Conservation (phyloP, 2,113 vertebrate species). For the Semicossyphus pulcher region DNA sequence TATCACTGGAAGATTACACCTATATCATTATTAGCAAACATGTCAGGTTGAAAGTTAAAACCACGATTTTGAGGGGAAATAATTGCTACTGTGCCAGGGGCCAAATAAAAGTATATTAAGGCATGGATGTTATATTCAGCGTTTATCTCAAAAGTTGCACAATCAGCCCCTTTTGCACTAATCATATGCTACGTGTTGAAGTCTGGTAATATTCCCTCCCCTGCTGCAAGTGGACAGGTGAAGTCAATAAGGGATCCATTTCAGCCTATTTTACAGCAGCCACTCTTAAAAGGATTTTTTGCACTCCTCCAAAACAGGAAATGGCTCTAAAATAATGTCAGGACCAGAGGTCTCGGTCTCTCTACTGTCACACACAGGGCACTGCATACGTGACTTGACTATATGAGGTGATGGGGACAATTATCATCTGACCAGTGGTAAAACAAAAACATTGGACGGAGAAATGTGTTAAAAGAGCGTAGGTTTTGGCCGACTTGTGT, state of each 20-base stretch:
- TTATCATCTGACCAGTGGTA: conserved; percentile 30
- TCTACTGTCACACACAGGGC: conserved; percentile 7
- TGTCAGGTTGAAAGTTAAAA: conserved; percentile 14
- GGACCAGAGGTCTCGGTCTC: conserved; percentile 4
- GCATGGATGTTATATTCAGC: not conserved
- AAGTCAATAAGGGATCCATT: not conserved
- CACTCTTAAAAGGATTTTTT: not conserved
- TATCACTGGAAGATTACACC: conserved; percentile 45
- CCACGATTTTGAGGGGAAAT: not conserved
- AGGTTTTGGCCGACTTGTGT: conserved; percentile 33
- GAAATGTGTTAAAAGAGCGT: conserved; percentile 54
- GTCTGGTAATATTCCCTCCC: not conserved
- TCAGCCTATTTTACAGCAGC: not conserved
- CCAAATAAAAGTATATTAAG: not conserved
- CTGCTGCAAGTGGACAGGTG: not conserved
- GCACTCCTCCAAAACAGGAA: not conserved
- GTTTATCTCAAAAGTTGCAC: not conserved
- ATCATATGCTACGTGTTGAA: too few species aligned
- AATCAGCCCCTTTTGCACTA: conserved; percentile 3
- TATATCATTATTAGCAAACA: conserved; percentile 29
- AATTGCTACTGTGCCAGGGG: not conserved
- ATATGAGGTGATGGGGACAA: not conserved
- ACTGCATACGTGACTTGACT: conserved; percentile 2
- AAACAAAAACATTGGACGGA: conserved; percentile 41
- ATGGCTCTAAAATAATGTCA: not conserved